Evolutionary conservation across 2,113 vertebrate genomes (phyloP).

Genomic region (Chaenocephalus aceratus): DNA sequence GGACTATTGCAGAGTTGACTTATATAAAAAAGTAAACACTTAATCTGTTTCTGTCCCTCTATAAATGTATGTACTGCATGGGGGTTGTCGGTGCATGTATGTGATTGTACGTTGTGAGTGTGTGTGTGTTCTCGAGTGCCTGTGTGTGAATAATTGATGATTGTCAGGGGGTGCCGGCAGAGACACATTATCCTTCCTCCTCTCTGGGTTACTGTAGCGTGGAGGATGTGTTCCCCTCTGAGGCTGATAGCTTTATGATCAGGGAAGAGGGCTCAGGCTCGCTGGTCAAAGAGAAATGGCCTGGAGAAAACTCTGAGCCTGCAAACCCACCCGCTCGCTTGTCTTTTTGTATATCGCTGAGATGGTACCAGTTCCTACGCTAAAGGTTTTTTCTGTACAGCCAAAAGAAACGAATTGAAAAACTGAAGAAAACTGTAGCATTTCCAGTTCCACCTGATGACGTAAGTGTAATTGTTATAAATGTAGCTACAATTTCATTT

Average conservation of each 20-base stretch:
- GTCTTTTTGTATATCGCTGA: conserved; percentile 4
- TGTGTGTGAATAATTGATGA: conserved; percentile 79
- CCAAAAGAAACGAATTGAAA: conserved; percentile 1
- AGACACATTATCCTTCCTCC: conserved; percentile 63
- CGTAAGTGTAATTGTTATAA: no score
- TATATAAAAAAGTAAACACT: conserved; percentile 16
- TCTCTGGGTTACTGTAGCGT: conserved; percentile 63
- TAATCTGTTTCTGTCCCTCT: background rate
- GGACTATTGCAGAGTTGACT: background rate
- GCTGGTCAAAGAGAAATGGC: conserved; percentile 57
- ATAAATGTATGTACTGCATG: background rate
- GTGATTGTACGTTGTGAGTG: conserved; percentile 36
- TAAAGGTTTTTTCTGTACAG: background rate
- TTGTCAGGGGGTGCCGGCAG: conserved; percentile 54
- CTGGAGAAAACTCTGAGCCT: conserved; percentile 48
- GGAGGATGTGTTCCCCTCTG: conserved; percentile 57
- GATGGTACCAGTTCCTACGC: background rate
- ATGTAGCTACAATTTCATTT: background rate
- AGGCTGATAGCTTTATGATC: conserved; percentile 56
- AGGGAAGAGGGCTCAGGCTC: conserved; percentile 9
- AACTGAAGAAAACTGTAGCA: background rate
- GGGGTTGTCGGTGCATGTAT: conserved; percentile 6
- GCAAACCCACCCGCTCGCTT: conserved; percentile 27
- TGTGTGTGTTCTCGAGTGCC: conserved; percentile 56
- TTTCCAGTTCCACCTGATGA: background rate